These are phyloP conservation scores for Chascanopsetta lugubris DNA, from an alignment of 2,113 vertebrate species.

Conservation along the genomic window DNA sequence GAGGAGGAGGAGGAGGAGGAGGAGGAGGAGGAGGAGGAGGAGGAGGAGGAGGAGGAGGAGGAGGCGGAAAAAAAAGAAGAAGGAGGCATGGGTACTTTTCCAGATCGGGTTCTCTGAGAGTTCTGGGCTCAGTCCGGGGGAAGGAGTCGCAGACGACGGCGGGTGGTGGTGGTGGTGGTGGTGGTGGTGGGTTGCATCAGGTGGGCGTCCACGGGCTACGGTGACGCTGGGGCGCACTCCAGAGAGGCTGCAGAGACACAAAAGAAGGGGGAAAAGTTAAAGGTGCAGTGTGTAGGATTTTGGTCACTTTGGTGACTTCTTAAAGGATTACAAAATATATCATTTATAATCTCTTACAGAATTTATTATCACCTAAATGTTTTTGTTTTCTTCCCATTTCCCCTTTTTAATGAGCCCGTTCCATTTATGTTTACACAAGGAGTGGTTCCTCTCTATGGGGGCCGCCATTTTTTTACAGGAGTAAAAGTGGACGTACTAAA, in stretches of 20 bases:
- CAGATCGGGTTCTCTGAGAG: slow-evolving; percentile 29
- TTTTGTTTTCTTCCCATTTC: too few species aligned
- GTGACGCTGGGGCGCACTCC: slow-evolving; percentile 82
- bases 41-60: too few species aligned
- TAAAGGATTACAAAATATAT: too few species aligned
- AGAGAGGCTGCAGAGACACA: slow-evolving; percentile 75
- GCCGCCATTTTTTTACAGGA: too few species aligned
- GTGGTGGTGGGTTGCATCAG: slow-evolving; percentile 9
- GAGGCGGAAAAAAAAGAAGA: slow-evolving; percentile 21
- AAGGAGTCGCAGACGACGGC: slow-evolving; percentile 17
- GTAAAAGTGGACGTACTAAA: too few species aligned
- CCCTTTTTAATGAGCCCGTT: too few species aligned
- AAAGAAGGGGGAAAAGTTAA: slow-evolving; percentile 14
- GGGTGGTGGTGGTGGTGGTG: slow-evolving; percentile 19
- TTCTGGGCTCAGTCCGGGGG: slow-evolving; percentile 25
- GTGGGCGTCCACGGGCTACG: slow-evolving; percentile 60
- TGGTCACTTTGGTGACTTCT: too few species aligned
- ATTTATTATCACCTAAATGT: too few species aligned
- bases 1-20: slow-evolving; percentile 20
- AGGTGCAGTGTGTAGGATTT: not conserved
- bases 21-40: slow-evolving; percentile 15
- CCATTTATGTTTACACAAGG: too few species aligned
- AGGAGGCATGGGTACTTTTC: slow-evolving; percentile 22
- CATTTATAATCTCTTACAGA: too few species aligned
- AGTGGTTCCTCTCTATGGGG: too few species aligned